Conservation (phyloP, 2,888 invertebrate species). For the Lithophane socia region DNA sequence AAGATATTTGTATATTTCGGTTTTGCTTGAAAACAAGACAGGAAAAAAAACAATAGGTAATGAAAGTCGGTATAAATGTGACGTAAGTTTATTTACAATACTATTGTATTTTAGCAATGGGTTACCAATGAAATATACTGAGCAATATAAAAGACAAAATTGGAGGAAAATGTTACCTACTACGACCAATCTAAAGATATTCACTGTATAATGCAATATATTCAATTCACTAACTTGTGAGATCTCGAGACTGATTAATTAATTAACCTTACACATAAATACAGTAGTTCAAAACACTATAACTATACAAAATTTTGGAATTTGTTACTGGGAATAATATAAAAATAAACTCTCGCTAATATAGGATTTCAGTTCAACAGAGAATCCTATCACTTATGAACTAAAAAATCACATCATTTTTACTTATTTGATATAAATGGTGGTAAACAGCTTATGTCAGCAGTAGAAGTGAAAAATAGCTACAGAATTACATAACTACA, state of each 20-base stretch:
- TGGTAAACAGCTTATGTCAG: constrained; percentile 44
- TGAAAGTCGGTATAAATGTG: constrained; percentile 54
- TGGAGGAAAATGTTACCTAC: constrained; percentile 34
- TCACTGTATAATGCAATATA: constrained; percentile 37
- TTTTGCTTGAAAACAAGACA: background rate
- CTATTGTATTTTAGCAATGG: constrained; percentile 51
- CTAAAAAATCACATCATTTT: constrained; percentile 76
- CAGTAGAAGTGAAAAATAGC: constrained; percentile 21
- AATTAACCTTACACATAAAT: constrained; percentile 42
- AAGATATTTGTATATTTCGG: background rate
- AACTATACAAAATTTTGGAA: constrained; percentile 51
- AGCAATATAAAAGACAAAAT: constrained; percentile 50
- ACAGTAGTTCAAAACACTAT: constrained; percentile 34
- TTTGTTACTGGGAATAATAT: constrained; percentile 45
- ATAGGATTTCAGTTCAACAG: constrained; percentile 46
- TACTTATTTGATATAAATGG: constrained; percentile 68
- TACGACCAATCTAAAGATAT: constrained; percentile 35
- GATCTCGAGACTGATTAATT: constrained; percentile 50
- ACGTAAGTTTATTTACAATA: constrained; percentile 63
- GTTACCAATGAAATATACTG: constrained; percentile 38
- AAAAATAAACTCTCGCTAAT: constrained; percentile 61
- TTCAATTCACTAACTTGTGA: constrained; percentile 51
- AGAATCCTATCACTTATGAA: constrained; percentile 69
- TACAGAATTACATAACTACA: constrained; percentile 18
- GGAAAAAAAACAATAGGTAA: constrained; percentile 21